Evolutionary conservation across 1,140 invertebrate genomes (phyloP), one percentile per base, ranked within the genome.

Genomic region (Ooceraea biroi): DNA sequence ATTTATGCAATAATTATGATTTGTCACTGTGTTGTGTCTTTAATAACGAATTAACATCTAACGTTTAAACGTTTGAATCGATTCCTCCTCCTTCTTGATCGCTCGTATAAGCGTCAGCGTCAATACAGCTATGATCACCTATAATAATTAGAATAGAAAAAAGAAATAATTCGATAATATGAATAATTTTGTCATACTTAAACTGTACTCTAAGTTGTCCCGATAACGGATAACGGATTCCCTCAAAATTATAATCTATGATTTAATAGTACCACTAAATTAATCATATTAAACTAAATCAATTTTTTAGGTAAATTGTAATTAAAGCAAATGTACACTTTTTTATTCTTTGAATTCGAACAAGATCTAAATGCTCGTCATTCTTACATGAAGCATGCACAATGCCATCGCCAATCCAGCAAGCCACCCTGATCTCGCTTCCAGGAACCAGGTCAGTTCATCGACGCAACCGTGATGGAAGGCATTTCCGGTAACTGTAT

Each of bases 391-490:
- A 58, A 98, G 94, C 92, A 97, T 94, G 86, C 96, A 97, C 66
- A 97, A 94, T 3, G 95, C 95, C 85, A 98, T 95, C 1, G 97
- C 96, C 22, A 98, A 94, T 2, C 96, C 97, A 44, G 97, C 96
- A n/a, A 98, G 94, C 97, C 97, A 98, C 10, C 96, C 96, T n/a
- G 97, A 96, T 91, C 97, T 96, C 60, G 96, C 96, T 90, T 98
- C 97, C 76, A 98, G 95, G 93, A 97, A 98, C 96, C 97, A 97
- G 11, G 97, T 97, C 72, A 98, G 91, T 91, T 98, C 97, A 74
- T 98, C 97, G 0, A 97, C 96, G 89, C 98, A 98, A 14, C 97
- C 97, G 88, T 98, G 96, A 92, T 97, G 97, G 93, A 97, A 98
- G 11, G 97, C 97, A 92, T 98, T 98, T 58, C 98, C 98, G 5